phyloP scores from a whole-genome alignment of 2,113 vertebrate genomes.

The Sialia sialis region DNA sequence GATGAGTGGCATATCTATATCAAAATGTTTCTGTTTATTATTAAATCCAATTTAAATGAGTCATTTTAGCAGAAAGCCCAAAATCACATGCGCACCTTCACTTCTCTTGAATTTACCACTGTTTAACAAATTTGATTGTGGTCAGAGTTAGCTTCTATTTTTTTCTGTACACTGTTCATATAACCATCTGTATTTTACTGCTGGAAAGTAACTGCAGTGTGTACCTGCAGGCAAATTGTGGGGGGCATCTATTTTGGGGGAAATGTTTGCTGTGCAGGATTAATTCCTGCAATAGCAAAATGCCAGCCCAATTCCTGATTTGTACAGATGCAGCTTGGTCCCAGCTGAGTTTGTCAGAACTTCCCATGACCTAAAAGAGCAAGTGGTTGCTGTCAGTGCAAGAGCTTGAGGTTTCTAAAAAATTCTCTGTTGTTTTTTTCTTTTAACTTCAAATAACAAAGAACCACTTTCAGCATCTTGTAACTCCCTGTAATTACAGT shows the following conservation, averaged over 20 bases:
- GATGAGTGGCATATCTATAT: background rate
- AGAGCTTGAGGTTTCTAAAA: background rate
- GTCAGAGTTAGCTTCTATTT: background rate
- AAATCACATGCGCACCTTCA: background rate
- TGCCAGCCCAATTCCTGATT: background rate
- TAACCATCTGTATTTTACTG: background rate
- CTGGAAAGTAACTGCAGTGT: background rate
- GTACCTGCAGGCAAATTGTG: background rate
- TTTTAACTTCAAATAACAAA: conserved; percentile 8
- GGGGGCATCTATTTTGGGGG: background rate
- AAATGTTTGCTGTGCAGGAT: background rate
- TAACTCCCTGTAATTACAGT: conserved; percentile 39
- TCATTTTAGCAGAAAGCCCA: background rate
- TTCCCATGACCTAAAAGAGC: background rate
- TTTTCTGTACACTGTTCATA: rapidly evolving
- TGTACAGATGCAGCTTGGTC: background rate
- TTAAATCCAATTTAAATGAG: background rate
- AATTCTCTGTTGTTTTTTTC: background rate
- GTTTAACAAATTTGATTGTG: background rate
- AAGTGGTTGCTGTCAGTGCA: background rate
- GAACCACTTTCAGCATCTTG: background rate
- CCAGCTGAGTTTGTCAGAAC: background rate
- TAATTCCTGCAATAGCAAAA: background rate
- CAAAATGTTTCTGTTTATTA: background rate
- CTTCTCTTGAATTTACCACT: background rate